phyloP scores from a whole-genome alignment of 2,888 invertebrate genomes.

The Lasioglossum calceatum region DNA sequence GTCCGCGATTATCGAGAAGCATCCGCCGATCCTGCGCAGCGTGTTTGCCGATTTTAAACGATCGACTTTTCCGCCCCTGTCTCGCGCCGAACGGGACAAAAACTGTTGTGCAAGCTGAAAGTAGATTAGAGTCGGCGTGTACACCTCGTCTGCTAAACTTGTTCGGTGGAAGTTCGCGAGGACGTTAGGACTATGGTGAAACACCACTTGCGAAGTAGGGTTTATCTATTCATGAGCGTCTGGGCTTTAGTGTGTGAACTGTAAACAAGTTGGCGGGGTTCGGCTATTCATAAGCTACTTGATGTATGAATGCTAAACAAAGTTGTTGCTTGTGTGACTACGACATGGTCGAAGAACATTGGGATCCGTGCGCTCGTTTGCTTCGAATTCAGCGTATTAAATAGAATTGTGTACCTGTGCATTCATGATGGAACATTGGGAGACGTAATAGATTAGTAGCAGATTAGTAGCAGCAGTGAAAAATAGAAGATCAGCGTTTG shows the following conservation, averaged over 20 bases:
- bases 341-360: not conserved
- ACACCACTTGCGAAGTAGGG: not conserved
- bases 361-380: not conserved
- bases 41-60: constrained; percentile 4
- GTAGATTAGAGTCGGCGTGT: not conserved
- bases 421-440: not conserved
- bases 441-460: not conserved
- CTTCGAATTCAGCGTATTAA: not conserved
- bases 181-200: not conserved
- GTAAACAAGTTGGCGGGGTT: not conserved
- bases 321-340: not conserved
- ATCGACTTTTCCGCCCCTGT: not conserved
- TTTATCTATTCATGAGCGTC: not conserved
- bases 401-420: not conserved
- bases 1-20: not conserved
- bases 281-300: not conserved
- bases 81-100: not conserved
- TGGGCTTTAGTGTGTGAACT: not conserved
- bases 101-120: not conserved
- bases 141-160: not conserved
- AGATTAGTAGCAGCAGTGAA: not conserved
- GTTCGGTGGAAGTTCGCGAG: not conserved
- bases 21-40: not conserved
- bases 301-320: not conserved
- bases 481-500: not conserved